These are phyloP conservation scores for Drosophila watanabei DNA, from an alignment of 1,140 invertebrate species.

Conservation along the genomic window DNA sequence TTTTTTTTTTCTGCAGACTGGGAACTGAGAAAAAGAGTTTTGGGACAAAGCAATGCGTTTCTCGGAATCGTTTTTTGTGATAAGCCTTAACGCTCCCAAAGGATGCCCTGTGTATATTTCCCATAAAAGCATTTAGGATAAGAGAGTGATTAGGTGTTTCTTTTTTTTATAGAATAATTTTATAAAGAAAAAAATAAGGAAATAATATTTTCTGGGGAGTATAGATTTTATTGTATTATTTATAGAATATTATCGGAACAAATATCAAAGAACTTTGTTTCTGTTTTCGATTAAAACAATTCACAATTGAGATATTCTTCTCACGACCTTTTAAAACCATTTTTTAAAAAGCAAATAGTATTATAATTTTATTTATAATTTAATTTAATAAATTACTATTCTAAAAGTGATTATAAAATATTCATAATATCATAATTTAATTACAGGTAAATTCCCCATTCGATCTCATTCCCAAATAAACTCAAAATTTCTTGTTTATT, in stretches of 20 bases:
- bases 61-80: conserved; percentile 67
- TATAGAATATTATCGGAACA: not conserved
- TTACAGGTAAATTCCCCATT: conserved; percentile 20
- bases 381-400: not conserved
- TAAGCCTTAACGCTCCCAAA: conserved; percentile 48
- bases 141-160: not conserved
- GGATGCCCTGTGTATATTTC: conserved; percentile 46
- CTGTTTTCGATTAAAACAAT: not conserved
- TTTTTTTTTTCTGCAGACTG: conserved; percentile 32
- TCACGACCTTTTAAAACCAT: not conserved
- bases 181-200: not conserved
- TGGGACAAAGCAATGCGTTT: conserved; percentile 75
- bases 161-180: not conserved
- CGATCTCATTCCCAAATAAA: conserved; percentile 19
- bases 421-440: not conserved
- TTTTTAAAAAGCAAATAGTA: not conserved
- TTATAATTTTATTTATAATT: not conserved
- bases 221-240: not conserved
- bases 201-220: not conserved
- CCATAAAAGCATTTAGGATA: conserved; percentile 1
- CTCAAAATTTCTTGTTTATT: conserved; percentile 30
- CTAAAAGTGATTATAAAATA: not conserved
- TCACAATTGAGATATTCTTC: too few species aligned
- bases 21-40: conserved; percentile 39
- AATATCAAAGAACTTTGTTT: not conserved